Evolutionary conservation across 2,888 invertebrate genomes (phyloP), one percentile per base, ranked within the genome.

Genomic region (Drosophila incognita): DNA sequence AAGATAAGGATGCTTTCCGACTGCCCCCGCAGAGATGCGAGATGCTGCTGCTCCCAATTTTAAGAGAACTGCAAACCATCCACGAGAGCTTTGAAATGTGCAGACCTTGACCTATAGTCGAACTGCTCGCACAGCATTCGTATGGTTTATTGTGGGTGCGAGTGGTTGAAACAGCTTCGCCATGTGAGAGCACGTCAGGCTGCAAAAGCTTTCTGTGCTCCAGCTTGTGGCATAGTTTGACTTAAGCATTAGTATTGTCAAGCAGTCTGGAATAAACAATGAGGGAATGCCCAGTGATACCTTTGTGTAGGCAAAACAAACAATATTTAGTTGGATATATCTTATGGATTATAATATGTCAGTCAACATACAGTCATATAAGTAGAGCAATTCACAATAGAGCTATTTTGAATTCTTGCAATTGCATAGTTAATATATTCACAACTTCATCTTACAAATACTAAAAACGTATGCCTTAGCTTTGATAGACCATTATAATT

Each of bases 1-100:
- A 53, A 58, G 74, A 66, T 70, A 57, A 62, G 70, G 66, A 73
- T 74, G 70, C 73, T 83, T 56, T 29, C 71, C 69, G 72, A 76
- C 18, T 51, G 56, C 21, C 36, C 10, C 2, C 10, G 24, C 63
- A 76, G 75, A 71, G 82, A 75, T 65, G n/a, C 33, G 48, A 42
- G 61, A 61, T 65, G 79, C 67, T 69, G 80, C 56, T 73, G 69
- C 21, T 27, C 10, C 52, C 38, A 35, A 51, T n/a, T 61, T 57
- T 71, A 79, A 89, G 82, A 88, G 87, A 27, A 40, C 8, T 0
- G 4, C 52, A 1, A 35, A 31, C 4, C 27, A 48, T 6, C 27
- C 10, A 1, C 1, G 1, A n/a, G 36, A 84, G 80, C 82, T 82
- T 76, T 69, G 4, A n/a, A n/a, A n/a, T 65, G 29, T 58, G 60